phyloP scores from a whole-genome alignment of 2,888 invertebrate genomes.

The Falcaria lacertinaria region DNA sequence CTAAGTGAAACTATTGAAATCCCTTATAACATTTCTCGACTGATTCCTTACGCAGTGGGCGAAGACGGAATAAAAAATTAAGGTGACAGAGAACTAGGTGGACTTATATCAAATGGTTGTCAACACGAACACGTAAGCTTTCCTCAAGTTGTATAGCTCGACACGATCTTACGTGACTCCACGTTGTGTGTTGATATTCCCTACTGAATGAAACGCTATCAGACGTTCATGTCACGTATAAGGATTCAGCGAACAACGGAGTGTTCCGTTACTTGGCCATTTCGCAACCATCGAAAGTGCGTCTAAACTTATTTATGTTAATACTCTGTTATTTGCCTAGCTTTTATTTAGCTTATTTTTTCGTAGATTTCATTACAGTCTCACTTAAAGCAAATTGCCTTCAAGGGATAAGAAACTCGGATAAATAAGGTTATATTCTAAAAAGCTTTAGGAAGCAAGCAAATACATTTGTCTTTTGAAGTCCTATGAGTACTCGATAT shows the following conservation, averaged over 20 bases:
- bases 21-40: too few relatives aligned
- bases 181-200: not conserved
- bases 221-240: not conserved
- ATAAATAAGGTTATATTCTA: too few relatives aligned
- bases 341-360: not conserved
- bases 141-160: too few relatives aligned
- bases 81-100: too few relatives aligned
- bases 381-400: not conserved
- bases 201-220: not conserved
- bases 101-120: too few relatives aligned
- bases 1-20: too few relatives aligned
- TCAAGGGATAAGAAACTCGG: not conserved
- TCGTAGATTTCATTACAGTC: not conserved
- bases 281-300: slow-evolving; percentile 5
- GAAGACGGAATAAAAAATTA: too few relatives aligned
- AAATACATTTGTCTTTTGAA: too few relatives aligned
- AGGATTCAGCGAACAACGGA: not conserved
- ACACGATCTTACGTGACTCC: not conserved
- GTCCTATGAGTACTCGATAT: too few relatives aligned
- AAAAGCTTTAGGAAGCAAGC: not conserved
- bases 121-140: too few relatives aligned
- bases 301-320: slow-evolving; percentile 6
- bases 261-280: slow-evolving; percentile 5
- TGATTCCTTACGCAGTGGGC: too few relatives aligned
- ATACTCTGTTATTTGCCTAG: slow-evolving; percentile 1